These are phyloP conservation scores for Drosophila paracracens DNA, from an alignment of 2,888 invertebrate genomes.

Conservation along the genomic window DNA sequence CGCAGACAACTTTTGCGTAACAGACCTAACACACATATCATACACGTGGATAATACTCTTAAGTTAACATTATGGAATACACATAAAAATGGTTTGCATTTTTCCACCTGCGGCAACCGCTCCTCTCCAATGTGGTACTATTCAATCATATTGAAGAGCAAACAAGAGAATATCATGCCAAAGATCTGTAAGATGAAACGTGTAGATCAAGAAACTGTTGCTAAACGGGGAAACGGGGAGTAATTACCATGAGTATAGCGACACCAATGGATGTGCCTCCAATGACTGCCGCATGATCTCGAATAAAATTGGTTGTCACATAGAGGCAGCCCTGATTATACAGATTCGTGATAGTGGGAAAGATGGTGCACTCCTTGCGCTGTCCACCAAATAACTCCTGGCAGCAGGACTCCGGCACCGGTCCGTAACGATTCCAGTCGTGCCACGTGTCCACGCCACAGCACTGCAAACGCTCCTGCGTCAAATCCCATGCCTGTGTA, in stretches of 20 bases:
- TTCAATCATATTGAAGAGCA: slow-evolving; percentile 93
- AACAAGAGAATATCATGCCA: slow-evolving; percentile 93
- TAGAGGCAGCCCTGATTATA: slow-evolving; percentile 91
- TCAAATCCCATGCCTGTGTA: slow-evolving; percentile 94
- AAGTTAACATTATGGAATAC: slow-evolving; percentile 38
- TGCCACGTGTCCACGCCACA: slow-evolving; percentile 92
- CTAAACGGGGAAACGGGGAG: not conserved
- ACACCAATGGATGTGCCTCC: slow-evolving; percentile 93
- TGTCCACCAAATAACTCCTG: slow-evolving; percentile 87
- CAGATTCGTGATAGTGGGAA: slow-evolving; percentile 83
- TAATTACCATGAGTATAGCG: slow-evolving; percentile 92
- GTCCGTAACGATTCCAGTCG: slow-evolving; percentile 91
- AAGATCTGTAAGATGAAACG: slow-evolving; percentile 88
- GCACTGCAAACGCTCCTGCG: slow-evolving; percentile 93
- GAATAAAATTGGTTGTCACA: slow-evolving; percentile 89
- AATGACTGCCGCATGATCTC: slow-evolving; percentile 91
- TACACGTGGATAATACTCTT: slow-evolving; percentile 69
- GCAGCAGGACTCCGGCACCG: slow-evolving; percentile 92
- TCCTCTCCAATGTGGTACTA: slow-evolving; percentile 78
- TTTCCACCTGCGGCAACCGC: slow-evolving; percentile 9
- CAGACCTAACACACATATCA: slow-evolving; percentile 32
- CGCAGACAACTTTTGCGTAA: slow-evolving; percentile 20
- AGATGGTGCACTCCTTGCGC: slow-evolving; percentile 83
- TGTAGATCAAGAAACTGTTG: not conserved
- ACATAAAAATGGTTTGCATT: slow-evolving; percentile 44